phyloP scores from a whole-genome alignment of 1,140 invertebrate genomes.

The Lysiphlebus fabarum region DNA sequence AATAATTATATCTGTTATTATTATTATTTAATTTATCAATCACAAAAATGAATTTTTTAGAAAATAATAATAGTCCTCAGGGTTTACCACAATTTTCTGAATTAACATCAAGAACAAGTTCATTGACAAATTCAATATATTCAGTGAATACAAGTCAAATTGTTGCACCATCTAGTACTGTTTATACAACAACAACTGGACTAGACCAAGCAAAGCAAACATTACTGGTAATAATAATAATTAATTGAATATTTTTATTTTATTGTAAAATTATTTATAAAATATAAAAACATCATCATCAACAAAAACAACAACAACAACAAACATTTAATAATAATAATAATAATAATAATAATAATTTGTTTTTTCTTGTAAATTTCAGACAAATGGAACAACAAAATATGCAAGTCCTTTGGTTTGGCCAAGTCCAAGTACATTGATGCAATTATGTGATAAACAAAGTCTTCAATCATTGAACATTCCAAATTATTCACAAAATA shows the following conservation, averaged over 20 bases:
- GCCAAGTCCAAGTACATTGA: conserved; percentile 45
- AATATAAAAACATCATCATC: no score
- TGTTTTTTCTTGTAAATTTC: conserved; percentile 19
- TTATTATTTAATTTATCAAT: neutral
- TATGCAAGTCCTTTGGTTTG: conserved; percentile 45
- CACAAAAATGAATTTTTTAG: conserved; percentile 46
- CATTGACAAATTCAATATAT: conserved; percentile 33
- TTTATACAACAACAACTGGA: conserved; percentile 41
- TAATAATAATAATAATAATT: neutral
- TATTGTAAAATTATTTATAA: no score
- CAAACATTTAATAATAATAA: neutral
- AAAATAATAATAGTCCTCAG: conserved; percentile 35
- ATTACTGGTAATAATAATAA: conserved; percentile 40
- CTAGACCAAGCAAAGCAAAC: conserved; percentile 38
- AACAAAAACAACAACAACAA: no score
- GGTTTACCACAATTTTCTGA: conserved; percentile 49
- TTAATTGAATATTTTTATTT: no score
- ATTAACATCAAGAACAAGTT: conserved; percentile 36
- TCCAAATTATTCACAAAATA: conserved; percentile 49
- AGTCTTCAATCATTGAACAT: conserved; percentile 49
- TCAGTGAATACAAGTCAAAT: conserved; percentile 31
- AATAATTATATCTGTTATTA: neutral
- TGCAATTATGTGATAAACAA: conserved; percentile 49
- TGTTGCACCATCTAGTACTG: conserved; percentile 31
- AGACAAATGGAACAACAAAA: conserved; percentile 44